phyloP scores from a whole-genome alignment of 2,113 vertebrate genomes.

The Myocastor coypus region DNA sequence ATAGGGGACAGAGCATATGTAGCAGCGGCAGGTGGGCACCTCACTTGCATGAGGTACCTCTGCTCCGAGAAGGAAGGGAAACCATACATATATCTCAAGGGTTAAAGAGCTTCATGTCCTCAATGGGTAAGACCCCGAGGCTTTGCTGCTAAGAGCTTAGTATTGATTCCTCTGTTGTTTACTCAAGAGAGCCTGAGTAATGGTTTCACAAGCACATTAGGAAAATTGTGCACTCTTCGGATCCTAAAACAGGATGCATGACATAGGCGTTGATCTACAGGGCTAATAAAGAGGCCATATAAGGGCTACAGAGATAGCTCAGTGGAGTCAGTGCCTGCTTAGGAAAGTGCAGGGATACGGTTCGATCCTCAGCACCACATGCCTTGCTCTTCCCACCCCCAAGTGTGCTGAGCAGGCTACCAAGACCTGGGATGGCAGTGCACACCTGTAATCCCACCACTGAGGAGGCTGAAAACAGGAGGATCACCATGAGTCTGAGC shows the following conservation, averaged over 20 bases:
- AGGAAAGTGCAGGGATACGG: too few relatives aligned
- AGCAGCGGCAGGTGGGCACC: too few relatives aligned
- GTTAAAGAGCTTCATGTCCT: neutral
- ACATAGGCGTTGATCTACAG: neutral
- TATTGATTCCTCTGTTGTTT: neutral
- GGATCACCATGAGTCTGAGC: too few relatives aligned
- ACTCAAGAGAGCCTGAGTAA: rapidly evolving
- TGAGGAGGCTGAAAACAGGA: too few relatives aligned
- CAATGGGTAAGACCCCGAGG: neutral
- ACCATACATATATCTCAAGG: rapidly evolving
- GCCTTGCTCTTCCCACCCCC: too few relatives aligned
- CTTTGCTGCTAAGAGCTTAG: neutral
- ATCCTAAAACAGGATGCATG: neutral
- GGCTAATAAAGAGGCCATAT: neutral
- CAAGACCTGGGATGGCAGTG: too few relatives aligned
- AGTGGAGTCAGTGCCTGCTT: too few relatives aligned
- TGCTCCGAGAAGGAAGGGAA: neutral
- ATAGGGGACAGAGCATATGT: neutral
- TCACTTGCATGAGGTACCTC: neutral
- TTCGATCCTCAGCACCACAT: too few relatives aligned
- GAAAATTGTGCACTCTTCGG: too few relatives aligned
- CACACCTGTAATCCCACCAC: too few relatives aligned
- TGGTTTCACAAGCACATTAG: neutral
- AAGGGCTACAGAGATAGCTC: too few relatives aligned
- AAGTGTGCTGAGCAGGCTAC: too few relatives aligned